Evolutionary conservation across 2,888 invertebrate species (phyloP).

Genomic region (Pyrocoelia pectoralis): DNA sequence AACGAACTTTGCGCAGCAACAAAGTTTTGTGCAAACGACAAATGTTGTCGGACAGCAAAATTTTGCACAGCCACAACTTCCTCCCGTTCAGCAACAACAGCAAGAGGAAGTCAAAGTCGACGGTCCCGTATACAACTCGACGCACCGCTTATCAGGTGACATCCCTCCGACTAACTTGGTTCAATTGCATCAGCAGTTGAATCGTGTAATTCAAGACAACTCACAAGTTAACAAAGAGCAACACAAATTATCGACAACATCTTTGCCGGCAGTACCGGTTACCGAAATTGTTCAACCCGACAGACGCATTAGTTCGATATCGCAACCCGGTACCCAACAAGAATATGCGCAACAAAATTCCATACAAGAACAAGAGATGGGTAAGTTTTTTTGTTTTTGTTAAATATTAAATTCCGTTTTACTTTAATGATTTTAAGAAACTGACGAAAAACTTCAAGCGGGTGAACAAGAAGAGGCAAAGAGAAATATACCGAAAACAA

Average conservation of each 20-base stretch:
- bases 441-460: no score
- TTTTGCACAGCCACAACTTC: not conserved
- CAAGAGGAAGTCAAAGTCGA: conserved; percentile 47
- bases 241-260: conserved; percentile 51
- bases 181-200: conserved; percentile 55
- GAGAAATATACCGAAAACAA: no score
- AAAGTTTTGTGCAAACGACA: conserved; percentile 10
- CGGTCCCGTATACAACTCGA: conserved; percentile 40
- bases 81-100: not conserved
- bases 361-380: conserved; percentile 12
- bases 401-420: no score
- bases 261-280: conserved; percentile 52
- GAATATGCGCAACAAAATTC: conserved; percentile 46
- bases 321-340: conserved; percentile 51
- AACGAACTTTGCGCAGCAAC: not conserved
- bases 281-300: conserved; percentile 49
- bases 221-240: conserved; percentile 47
- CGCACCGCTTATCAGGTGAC: conserved; percentile 47
- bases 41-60: not conserved
- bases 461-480: no score
- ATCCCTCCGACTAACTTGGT: conserved; percentile 53
- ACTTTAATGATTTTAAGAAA: no score
- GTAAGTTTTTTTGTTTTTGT: no score
- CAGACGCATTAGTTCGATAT: conserved; percentile 52
- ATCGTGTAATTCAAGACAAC: conserved; percentile 40